Base-by-base conservation (phyloP, 2,797 vertebrate genomes). In the Manis javanica region DNA sequence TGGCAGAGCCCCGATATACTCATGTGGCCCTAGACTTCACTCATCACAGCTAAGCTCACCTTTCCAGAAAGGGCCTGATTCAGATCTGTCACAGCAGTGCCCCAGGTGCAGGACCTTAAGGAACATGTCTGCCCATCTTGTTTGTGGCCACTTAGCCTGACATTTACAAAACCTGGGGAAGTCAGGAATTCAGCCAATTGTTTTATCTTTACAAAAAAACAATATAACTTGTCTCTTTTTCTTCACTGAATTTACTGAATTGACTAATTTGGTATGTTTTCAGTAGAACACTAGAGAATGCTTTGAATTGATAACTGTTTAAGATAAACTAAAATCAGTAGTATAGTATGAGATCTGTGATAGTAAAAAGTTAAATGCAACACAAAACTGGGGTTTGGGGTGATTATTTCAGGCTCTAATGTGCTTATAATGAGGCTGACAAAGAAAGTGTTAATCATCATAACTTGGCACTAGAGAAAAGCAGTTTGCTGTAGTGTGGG, bases 251-350 rank as follows among this genome's bases (percentile, higher is more conserved):
- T 78, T 92, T 87, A 61, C 34, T 49, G 66, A 92, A 84, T 90
- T 82, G 72, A 34, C 61, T 61, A n/a, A 83, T 74, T 79, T 79
- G 12, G 46, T 64, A n/a, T 37, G 37, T 94, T 97, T 94, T 91
- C n/a, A 57, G 0, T 71, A 74, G 59, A 77, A 84, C 21, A 15
- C 24, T 87, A 90, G 61, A 93, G 71, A 94, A 74, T 93, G 5
- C 31, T 95, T 88, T 89, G 39, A 77, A 55, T 86, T 83, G 49
- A 31, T 85, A 75, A 94, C 74, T 88, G 11, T 72, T 84, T 55
- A 72, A 79, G 26, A 83, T 89, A 75, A 93, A 83, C 51, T 74
- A 8, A 68, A 75, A 66, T 85, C 63, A 88, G 31, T 90, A 87
- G 51, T 77, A 68, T 64, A 85, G 37, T 39, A 88, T 89, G 46